Evolutionary conservation across 2,888 invertebrate genomes (phyloP).

Genomic region (Crioceris asparagi): DNA sequence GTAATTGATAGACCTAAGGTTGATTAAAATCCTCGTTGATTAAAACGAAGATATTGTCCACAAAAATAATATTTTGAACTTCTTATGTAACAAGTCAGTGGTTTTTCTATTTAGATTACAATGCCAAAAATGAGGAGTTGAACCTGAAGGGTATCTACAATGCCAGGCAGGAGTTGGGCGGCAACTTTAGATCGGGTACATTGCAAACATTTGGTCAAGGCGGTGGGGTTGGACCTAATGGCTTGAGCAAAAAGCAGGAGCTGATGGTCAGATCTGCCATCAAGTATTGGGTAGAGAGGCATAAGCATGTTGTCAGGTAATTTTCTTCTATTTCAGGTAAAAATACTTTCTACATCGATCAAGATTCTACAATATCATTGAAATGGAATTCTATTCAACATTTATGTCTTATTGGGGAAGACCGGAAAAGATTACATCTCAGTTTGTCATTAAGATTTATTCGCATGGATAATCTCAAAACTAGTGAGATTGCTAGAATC

Average conservation of each 20-base stretch:
- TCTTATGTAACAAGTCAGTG: background rate
- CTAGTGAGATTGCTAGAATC: no score
- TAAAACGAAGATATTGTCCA: background rate
- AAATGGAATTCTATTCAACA: no score
- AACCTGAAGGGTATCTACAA: slow-evolving; percentile 67
- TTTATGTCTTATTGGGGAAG: no score
- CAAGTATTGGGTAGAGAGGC: slow-evolving; percentile 83
- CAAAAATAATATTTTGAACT: background rate
- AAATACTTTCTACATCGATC: no score
- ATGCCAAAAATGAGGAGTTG: slow-evolving; percentile 41
- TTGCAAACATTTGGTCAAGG: slow-evolving; percentile 50
- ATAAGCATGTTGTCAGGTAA: slow-evolving; percentile 82
- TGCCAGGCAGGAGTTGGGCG: slow-evolving; percentile 68
- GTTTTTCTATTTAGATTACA: slow-evolving; percentile 28
- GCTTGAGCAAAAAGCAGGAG: slow-evolving; percentile 72
- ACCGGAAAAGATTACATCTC: no score
- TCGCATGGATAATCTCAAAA: no score
- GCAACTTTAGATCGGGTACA: slow-evolving; percentile 57
- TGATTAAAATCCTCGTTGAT: no score
- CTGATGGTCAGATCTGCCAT: slow-evolving; percentile 76
- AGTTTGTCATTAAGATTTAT: no score
- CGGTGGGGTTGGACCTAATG: slow-evolving; percentile 60
- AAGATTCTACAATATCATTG: no score
- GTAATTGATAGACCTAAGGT: background rate
- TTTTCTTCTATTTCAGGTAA: no score